Evolutionary conservation across 2,888 invertebrate species (phyloP), one percentile per base, ranked within the genome.

Genomic region (Nomada goodeniana): DNA sequence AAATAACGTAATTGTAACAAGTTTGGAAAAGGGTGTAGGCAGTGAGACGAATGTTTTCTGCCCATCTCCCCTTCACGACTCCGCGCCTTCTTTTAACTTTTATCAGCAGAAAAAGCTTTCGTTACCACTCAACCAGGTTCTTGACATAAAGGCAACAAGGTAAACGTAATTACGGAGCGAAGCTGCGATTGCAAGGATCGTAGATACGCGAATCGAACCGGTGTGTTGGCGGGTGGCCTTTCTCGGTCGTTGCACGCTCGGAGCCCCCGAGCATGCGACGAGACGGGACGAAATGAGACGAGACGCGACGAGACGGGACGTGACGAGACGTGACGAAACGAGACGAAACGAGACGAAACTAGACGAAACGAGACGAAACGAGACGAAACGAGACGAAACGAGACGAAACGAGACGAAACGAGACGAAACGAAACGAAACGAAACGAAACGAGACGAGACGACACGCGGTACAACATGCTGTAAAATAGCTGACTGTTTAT

Each of bases 1-100:
- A 95, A 94, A 94, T 94, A 92, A 93, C 94, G 94, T 93, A 94
- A 94, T 94, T 94, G 94, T 94, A 36, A 36, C 9, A 36, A 36
- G 36, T 7, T 36, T 36, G 36, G 36, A 36, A 36, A 36, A 36
- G 36, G 36, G 36, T 36, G 36, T 7, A 29, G 29, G 29, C 7
- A 29, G 29, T 7, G 29, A 29, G 29, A 29, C 29, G 29, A 29
- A 29, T 29, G 29, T 29, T 7, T 29, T 29, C 29, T 29, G 29
- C 29, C 29, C 29, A 29, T 29, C 29, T 29, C 29, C 29, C 29
- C 29, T 29, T 29, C 29, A 4, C 29, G 47, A 13, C 47, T 47
- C 47, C 7, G 7, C 18, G 42, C 2, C n/a, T 20, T 7, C 15
- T n/a, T 20, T 63, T 9, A 63, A 26, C 47, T 64, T 64, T 64